Base-by-base conservation (phyloP, 35 echinoderm and acorn worm species). In the Holothuria glaberrima region DNA sequence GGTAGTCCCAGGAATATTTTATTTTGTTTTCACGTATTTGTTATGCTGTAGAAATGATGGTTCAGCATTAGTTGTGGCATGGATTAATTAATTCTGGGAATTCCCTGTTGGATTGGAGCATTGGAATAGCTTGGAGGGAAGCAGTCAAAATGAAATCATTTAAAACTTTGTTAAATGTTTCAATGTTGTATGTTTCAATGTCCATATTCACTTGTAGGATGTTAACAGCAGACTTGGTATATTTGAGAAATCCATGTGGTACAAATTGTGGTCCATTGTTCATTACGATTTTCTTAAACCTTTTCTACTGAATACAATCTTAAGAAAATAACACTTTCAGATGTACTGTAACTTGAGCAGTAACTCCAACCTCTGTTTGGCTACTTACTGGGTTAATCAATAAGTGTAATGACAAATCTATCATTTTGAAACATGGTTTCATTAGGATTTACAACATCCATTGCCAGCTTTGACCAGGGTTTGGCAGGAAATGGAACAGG, bases 251-350 rank as follows among this genome's bases (percentile, higher is more conserved):
- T 57, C 92, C 90, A 41, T 21, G 9, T 0, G 94, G 92, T 19
- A 90, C 57, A 79, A 95, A 95, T 54, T 94, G 93, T n/a, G 70
- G 44, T n/a, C 19, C 89, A 80, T 94, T 87, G 48, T 94, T 89
- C 24, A 89, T 68, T 9, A 94, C 83, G 31, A 94, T 91, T 92
- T 92, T 71, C 9, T 25, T 7, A 83, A 36, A 31, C 86, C 94
- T 30, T 89, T 75, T 17, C 90, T 69, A 34, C 90, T 75, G 64
- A 95, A 95, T 59, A 95, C 17, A 26, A 17, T 54, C 24, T 59
- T 46, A 4, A 95, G 70, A 52, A 86, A 50, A 26, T 46, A 17
- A 95, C 77, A 54, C 59, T 90, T 33, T 17, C 20, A 30, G 75
- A 75, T n/a, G 89, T 94, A 70, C n/a, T n/a, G n/a, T n/a, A n/a